Conservation (phyloP, 2,888 invertebrate genomes). For the Nephrotoma appendiculata region DNA sequence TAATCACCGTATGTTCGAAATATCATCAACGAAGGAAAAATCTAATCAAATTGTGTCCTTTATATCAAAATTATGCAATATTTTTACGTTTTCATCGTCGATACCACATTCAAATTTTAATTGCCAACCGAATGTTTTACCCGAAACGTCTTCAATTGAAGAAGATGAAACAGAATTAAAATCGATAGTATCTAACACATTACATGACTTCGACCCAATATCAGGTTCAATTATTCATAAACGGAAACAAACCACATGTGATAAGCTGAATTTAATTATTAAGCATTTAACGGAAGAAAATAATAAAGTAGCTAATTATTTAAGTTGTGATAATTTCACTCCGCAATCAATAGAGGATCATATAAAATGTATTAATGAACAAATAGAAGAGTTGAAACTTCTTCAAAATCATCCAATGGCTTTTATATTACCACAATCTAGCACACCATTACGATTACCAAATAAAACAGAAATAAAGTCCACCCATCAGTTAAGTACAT, state of each 20-base stretch:
- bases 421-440: slow-evolving; percentile 19
- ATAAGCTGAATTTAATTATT: slow-evolving; percentile 6
- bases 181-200: not conserved
- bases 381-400: slow-evolving; percentile 21
- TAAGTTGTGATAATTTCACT: not conserved
- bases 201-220: not conserved
- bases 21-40: slow-evolving; percentile 21
- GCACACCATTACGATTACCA: slow-evolving; percentile 25
- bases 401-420: slow-evolving; percentile 9
- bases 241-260: slow-evolving; percentile 7
- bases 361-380: slow-evolving; percentile 23
- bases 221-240: not conserved
- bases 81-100: not conserved
- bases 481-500: not conserved
- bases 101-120: not conserved
- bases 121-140: not conserved
- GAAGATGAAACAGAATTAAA: not conserved
- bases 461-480: not conserved
- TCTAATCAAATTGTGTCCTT: not conserved
- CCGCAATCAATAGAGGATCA: slow-evolving; percentile 23
- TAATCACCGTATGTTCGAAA: slow-evolving; percentile 29
- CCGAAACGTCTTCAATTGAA: not conserved
- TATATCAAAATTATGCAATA: not conserved
- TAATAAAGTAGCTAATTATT: slow-evolving; percentile 3
- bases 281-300: slow-evolving; percentile 8